phyloP scores from a whole-genome alignment of 1,140 invertebrate species.

The Pogonomyrmex barbatus region DNA sequence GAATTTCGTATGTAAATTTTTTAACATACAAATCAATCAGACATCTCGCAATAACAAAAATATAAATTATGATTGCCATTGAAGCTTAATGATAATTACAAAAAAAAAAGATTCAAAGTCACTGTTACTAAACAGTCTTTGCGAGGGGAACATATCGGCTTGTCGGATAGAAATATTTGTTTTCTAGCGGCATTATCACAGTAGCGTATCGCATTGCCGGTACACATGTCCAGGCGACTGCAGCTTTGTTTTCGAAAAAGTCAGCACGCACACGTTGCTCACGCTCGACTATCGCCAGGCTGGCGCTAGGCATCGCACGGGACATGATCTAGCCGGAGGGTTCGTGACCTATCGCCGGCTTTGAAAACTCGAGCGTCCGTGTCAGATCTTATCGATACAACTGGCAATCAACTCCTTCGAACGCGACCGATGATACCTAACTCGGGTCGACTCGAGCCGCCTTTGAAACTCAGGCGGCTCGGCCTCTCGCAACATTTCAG shows the following conservation, averaged over 20 bases:
- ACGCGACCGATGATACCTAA: constrained; percentile 70
- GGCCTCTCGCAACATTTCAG: constrained; percentile 46
- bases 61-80: background rate
- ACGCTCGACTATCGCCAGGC: constrained; percentile 21
- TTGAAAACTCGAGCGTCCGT: constrained; percentile 76
- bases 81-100: background rate
- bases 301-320: constrained; percentile 53
- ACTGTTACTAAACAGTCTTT: background rate
- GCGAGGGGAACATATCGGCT: background rate
- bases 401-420: constrained; percentile 63
- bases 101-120: background rate
- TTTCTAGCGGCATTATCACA: constrained; percentile 19
- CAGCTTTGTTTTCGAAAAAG: constrained; percentile 37
- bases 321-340: constrained; percentile 67
- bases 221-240: constrained; percentile 8
- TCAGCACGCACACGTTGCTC: constrained; percentile 40
- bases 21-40: background rate
- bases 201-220: background rate
- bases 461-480: constrained; percentile 68
- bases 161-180: constrained; percentile 6
- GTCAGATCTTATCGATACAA: constrained; percentile 79
- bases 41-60: background rate
- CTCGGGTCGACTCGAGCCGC: constrained; percentile 45
- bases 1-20: background rate
- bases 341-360: constrained; percentile 77